A percentile compares a stretch with the other conserved stretches of the same genome.
phyloP scores from a whole-genome alignment of 2,888 invertebrate species.

The Epinotia ramella region DNA sequence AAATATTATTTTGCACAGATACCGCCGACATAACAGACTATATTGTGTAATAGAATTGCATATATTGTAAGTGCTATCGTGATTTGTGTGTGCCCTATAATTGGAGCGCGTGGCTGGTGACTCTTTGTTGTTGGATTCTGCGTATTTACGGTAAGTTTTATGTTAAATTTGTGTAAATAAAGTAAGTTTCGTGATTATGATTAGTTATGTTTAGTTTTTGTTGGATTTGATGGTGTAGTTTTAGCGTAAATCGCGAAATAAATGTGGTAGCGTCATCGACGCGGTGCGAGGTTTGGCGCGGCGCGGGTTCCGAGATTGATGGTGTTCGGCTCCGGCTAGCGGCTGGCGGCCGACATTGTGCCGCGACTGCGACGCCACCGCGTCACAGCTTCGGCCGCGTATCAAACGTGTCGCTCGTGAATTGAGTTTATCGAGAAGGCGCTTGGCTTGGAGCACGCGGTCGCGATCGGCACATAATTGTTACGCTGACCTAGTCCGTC shows the following conservation, averaged over 20 bases:
- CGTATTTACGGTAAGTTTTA: slow-evolving; percentile 80
- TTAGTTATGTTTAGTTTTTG: slow-evolving; percentile 51
- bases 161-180: slow-evolving; percentile 56
- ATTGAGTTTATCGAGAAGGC: slow-evolving; percentile 72
- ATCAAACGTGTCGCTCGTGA: slow-evolving; percentile 69
- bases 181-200: slow-evolving; percentile 50
- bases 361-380: slow-evolving; percentile 68
- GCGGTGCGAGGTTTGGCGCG: slow-evolving; percentile 64
- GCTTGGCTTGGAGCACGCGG: slow-evolving; percentile 43
- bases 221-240: slow-evolving; percentile 44
- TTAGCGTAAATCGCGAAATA: slow-evolving; percentile 52
- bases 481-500: slow-evolving; percentile 58
- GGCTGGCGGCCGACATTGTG: slow-evolving; percentile 70
- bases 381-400: slow-evolving; percentile 72
- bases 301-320: slow-evolving; percentile 62
- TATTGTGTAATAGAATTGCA: slow-evolving; percentile 70
- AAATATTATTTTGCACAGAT: slow-evolving; percentile 66
- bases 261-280: slow-evolving; percentile 76
- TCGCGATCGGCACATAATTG: slow-evolving; percentile 42
- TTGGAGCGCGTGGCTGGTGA: slow-evolving; percentile 85
- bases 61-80: slow-evolving; percentile 79
- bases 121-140: slow-evolving; percentile 84
- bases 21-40: slow-evolving; percentile 69
- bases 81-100: slow-evolving; percentile 82
- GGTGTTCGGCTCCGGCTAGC: slow-evolving; percentile 63